These are phyloP conservation scores for Australoheros scitulus DNA, from an alignment of 2,113 vertebrate species.

Conservation along the genomic window DNA sequence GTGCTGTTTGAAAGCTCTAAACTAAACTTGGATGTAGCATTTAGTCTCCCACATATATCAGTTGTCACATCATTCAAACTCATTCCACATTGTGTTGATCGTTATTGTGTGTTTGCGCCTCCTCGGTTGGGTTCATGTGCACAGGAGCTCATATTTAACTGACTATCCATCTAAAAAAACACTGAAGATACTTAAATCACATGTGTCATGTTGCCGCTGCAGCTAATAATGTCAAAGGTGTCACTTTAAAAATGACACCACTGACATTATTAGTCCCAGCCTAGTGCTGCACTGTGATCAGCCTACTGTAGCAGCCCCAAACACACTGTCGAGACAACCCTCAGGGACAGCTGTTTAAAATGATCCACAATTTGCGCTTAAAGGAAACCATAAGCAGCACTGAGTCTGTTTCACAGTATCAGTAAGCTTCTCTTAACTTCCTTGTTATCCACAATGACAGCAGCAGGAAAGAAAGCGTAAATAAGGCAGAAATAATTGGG, in stretches of 20 bases:
- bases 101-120: neutral
- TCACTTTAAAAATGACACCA: neutral
- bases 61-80: neutral
- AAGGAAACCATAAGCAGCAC: conserved; percentile 14
- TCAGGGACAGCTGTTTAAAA: conserved; percentile 11
- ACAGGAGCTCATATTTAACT: neutral
- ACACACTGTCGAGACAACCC: neutral
- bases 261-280: neutral
- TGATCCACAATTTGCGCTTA: neutral
- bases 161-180: neutral
- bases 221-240: neutral
- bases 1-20: neutral
- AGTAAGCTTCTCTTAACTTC: neutral
- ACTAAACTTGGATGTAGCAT: neutral
- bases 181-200: neutral
- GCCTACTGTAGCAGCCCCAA: neutral
- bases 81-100: neutral
- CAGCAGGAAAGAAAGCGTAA: neutral
- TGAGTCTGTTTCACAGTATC: conserved; percentile 18
- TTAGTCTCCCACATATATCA: neutral
- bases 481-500: neutral
- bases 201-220: neutral
- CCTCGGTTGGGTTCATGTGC: neutral
- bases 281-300: neutral
- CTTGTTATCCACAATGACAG: conserved; percentile 9